phyloP scores from a whole-genome alignment of 2,888 invertebrate genomes.

The Eudemis profundana region DNA sequence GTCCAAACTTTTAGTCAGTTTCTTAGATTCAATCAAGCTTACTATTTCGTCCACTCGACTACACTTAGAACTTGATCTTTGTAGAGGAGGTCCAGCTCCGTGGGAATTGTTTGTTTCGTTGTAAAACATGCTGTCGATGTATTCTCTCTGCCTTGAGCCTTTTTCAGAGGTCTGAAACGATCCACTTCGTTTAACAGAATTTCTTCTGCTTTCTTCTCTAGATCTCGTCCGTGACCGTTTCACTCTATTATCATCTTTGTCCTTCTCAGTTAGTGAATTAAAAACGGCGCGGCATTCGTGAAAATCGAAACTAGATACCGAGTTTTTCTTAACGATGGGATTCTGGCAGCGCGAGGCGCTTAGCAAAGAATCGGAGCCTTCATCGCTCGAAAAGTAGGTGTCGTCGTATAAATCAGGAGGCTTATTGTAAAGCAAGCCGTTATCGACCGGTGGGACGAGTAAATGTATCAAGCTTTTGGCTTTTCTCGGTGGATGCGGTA shows the following conservation, averaged over 20 bases:
- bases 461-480: constrained; percentile 89
- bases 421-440: constrained; percentile 83
- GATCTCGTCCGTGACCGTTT: constrained; percentile 73
- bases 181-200: constrained; percentile 77
- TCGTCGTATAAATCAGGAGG: constrained; percentile 85
- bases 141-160: constrained; percentile 77
- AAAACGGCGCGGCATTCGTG: constrained; percentile 85
- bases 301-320: constrained; percentile 74
- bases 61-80: constrained; percentile 70
- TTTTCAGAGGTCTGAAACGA: constrained; percentile 80
- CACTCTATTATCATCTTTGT: constrained; percentile 66
- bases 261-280: constrained; percentile 84
- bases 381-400: constrained; percentile 86
- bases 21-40: constrained; percentile 85
- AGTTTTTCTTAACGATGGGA: constrained; percentile 69
- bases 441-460: constrained; percentile 86
- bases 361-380: constrained; percentile 89
- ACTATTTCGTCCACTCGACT: constrained; percentile 80
- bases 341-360: constrained; percentile 86
- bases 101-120: constrained; percentile 78
- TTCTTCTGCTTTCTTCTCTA: constrained; percentile 69
- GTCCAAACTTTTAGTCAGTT: constrained; percentile 91
- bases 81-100: constrained; percentile 52
- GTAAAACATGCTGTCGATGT: constrained; percentile 86
- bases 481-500: constrained; percentile 93